phyloP scores from a whole-genome alignment of 2,113 vertebrate species.

The Motacilla alba region DNA sequence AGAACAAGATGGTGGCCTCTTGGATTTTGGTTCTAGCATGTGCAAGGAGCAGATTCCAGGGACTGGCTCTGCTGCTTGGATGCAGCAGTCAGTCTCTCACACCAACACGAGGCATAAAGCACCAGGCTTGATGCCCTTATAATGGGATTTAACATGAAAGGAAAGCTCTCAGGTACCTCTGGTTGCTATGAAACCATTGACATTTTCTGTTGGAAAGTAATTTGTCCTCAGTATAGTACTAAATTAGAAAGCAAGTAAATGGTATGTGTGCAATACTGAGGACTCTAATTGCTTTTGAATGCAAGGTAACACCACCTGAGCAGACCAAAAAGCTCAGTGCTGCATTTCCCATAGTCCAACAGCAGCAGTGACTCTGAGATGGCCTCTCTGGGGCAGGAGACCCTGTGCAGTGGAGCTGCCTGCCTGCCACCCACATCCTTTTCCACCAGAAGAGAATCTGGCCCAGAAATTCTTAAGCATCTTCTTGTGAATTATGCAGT shows the following conservation, averaged over 20 bases:
- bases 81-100: background rate
- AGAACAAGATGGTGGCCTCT: background rate
- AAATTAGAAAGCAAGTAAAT: constrained; percentile 38
- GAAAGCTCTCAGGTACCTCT: constrained; percentile 26
- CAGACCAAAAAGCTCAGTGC: background rate
- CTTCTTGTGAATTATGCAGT: background rate
- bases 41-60: background rate
- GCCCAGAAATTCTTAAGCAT: background rate
- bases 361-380: background rate
- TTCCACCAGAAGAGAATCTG: background rate
- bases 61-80: background rate
- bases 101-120: background rate
- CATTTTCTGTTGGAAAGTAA: constrained; percentile 30
- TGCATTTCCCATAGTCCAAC: background rate
- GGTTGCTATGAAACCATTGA: constrained; percentile 58
- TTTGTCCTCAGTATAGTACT: constrained; percentile 12
- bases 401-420: background rate
- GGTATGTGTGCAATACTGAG: background rate
- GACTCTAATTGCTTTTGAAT: constrained; percentile 4
- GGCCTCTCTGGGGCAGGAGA: background rate
- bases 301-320: background rate
- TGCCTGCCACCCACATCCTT: background rate
- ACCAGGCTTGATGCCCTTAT: background rate
- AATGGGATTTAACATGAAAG: constrained; percentile 15
- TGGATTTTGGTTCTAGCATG: background rate